These are phyloP conservation scores for Sarcophaga subvicina DNA, from an alignment of 2,888 invertebrate genomes.

Conservation along the genomic window DNA sequence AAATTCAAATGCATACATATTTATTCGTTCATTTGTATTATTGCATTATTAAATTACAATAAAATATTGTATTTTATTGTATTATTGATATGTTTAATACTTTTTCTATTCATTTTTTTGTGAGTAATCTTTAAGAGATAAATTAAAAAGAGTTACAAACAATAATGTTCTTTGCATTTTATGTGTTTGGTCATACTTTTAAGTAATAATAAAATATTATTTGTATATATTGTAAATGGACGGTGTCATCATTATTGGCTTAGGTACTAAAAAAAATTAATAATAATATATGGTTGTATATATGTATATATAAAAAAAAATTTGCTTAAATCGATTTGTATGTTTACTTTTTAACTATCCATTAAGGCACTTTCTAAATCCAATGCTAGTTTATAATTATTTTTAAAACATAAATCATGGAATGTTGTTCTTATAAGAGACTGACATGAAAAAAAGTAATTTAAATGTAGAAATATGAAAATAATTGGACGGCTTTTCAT, in stretches of 20 bases:
- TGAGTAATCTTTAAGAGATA: too few species aligned
- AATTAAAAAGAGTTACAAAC: too few species aligned
- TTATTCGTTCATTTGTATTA: too few species aligned
- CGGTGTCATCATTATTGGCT: conserved; percentile 57
- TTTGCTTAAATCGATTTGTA: conserved; percentile 53
- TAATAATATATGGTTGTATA: neutral
- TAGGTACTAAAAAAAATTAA: conserved; percentile 31
- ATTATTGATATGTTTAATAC: too few species aligned
- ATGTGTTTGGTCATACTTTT: conserved; percentile 26
- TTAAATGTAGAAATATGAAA: neutral
- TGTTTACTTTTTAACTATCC: conserved; percentile 23
- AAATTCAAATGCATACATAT: too few species aligned
- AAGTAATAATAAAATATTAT: conserved; percentile 20
- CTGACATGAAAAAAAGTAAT: neutral
- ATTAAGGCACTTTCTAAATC: conserved; percentile 54
- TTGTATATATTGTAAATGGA: conserved; percentile 57
- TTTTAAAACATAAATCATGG: conserved; percentile 25
- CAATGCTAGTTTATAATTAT: neutral
- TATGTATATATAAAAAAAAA: conserved; percentile 37
- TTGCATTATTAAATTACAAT: too few species aligned
- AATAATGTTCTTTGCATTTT: neutral
- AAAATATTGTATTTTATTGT: too few species aligned
- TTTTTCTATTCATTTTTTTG: too few species aligned
- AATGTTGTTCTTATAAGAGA: conserved; percentile 38
- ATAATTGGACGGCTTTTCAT: conserved; percentile 53